Evolutionary conservation across 1,140 invertebrate species (phyloP).

Genomic region (Chironomus tepperi): DNA sequence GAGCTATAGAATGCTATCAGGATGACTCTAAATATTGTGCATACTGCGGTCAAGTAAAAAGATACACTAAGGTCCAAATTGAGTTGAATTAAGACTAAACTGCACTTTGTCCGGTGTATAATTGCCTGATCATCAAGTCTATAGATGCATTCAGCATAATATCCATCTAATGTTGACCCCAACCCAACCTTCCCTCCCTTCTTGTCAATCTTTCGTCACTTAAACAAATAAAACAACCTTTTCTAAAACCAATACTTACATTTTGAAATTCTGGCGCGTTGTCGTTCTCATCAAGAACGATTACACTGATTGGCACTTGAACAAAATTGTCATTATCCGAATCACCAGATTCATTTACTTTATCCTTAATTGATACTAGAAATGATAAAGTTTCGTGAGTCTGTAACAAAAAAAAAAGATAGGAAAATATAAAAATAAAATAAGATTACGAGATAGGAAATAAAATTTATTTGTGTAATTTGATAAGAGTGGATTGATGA

Average conservation of each 20-base stretch:
- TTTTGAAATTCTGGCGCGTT: constrained; percentile 73
- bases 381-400: constrained; percentile 64
- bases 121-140: too few species aligned
- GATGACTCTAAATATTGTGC: too few species aligned
- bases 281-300: constrained; percentile 82
- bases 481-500: too few species aligned
- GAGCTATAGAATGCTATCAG: too few species aligned
- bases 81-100: too few species aligned
- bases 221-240: not conserved
- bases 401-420: constrained; percentile 45
- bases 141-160: too few species aligned
- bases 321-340: constrained; percentile 65
- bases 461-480: not conserved
- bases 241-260: constrained; percentile 43
- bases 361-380: constrained; percentile 66
- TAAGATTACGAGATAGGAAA: not conserved
- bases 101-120: too few species aligned
- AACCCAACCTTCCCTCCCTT: too few species aligned
- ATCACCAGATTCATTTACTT: constrained; percentile 47
- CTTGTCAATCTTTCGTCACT: too few species aligned
- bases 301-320: constrained; percentile 66
- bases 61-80: too few species aligned
- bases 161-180: too few species aligned
- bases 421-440: constrained; percentile 4
- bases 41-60: too few species aligned